Conservation (phyloP, 2,888 invertebrate species). For the Andrena bicolor region DNA sequence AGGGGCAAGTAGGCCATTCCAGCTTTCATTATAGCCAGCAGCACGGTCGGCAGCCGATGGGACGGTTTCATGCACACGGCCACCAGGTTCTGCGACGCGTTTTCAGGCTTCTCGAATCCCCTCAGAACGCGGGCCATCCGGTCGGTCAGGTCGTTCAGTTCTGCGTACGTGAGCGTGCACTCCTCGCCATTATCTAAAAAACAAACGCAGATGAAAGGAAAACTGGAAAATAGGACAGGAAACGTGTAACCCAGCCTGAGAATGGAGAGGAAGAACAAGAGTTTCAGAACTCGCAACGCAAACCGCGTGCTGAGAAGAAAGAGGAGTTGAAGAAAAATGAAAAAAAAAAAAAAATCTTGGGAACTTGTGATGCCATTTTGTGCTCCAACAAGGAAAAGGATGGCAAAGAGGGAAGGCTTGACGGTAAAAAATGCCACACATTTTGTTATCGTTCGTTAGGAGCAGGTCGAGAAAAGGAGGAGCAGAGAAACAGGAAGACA, state of each 20-base stretch:
- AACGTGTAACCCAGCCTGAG: background rate
- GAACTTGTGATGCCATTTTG: too few species aligned
- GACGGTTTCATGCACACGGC: constrained; percentile 93
- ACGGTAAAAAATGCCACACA: too few species aligned
- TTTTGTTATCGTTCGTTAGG: too few species aligned
- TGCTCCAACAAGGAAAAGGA: too few species aligned
- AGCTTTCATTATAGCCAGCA: constrained; percentile 92
- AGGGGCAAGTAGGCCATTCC: constrained; percentile 95
- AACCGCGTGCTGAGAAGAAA: too few species aligned
- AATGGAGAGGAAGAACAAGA: too few species aligned
- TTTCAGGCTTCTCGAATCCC: constrained; percentile 81
- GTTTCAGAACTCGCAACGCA: too few species aligned
- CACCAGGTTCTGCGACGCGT: constrained; percentile 90
- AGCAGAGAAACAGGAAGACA: too few species aligned
- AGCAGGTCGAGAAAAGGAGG: too few species aligned
- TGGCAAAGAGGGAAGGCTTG: too few species aligned
- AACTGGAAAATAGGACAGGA: background rate
- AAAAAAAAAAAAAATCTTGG: too few species aligned
- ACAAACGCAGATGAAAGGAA: background rate
- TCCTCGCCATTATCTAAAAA: constrained; percentile 68
- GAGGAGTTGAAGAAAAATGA: too few species aligned
- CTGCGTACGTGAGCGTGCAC: constrained; percentile 85
- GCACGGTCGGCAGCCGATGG: constrained; percentile 88
- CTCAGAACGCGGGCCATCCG: constrained; percentile 87
- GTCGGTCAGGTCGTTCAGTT: constrained; percentile 87